Evolutionary conservation across 2,113 vertebrate species (phyloP).

Genomic region (Hylia prasina): DNA sequence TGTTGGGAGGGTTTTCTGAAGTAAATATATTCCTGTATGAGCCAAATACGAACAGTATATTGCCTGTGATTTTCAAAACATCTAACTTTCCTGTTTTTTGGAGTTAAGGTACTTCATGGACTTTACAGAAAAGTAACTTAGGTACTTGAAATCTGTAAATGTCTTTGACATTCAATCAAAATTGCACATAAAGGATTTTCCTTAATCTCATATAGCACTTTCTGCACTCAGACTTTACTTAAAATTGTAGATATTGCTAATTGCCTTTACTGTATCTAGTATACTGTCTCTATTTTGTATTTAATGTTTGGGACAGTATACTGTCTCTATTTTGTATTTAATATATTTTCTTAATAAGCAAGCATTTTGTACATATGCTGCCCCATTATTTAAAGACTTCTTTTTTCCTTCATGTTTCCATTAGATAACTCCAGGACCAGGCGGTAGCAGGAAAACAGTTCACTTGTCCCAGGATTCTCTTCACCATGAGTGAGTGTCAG

Average conservation of each 20-base stretch:
- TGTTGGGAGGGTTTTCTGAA: background rate
- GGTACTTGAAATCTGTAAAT: background rate
- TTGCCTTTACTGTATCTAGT: background rate
- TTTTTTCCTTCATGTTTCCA: conserved; percentile 43
- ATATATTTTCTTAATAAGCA: background rate
- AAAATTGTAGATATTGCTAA: background rate
- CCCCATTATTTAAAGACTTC: background rate
- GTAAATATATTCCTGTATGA: background rate
- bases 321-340: background rate
- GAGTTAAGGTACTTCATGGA: background rate
- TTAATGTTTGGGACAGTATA: background rate
- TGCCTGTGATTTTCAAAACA: background rate
- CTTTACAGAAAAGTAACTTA: background rate
- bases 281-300: background rate
- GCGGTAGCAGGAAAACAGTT: conserved; percentile 77
- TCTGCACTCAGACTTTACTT: background rate
- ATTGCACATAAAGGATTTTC: background rate
- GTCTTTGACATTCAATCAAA: background rate
- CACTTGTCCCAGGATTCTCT: conserved; percentile 84
- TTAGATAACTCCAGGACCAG: conserved; percentile 76
- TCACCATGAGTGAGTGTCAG: conserved; percentile 85
- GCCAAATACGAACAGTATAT: background rate
- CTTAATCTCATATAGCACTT: background rate
- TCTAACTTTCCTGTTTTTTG: background rate
- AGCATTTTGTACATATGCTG: background rate